Evolutionary conservation across 2,113 vertebrate genomes (phyloP), one percentile per base, ranked within the genome.

Genomic region (Muntiacus muntjak): DNA sequence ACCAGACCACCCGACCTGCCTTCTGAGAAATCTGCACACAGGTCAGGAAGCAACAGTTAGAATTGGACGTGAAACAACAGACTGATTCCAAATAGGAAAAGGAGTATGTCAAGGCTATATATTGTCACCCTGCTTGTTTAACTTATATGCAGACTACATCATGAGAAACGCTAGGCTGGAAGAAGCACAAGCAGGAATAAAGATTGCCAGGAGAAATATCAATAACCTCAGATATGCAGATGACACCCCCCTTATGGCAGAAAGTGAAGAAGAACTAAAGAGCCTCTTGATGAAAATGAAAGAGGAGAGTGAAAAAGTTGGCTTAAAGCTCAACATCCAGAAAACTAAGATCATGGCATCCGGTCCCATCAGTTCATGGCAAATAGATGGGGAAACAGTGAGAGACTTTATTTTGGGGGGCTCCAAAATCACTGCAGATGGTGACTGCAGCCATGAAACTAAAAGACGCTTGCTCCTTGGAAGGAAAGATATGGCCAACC

Each of bases 391-490:
- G 67, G 2, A 36, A 21, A 36, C 67, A 71, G n/a, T 23, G 67
- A 1, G 4, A 71, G 17, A 71, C 11, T 13, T 21, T 71, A 36
- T 71, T 36, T 71, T 23, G 0, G 0, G 1, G 33, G n/a, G 64
- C n/a, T 71, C 8, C n/a, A 2, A 71, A 71, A 36, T 71, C 9
- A 71, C n/a, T 12, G 19, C n/a, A 40, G n/a, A 40, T 71, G 8
- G n/a, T 40, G 5, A 71, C 67, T 40, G n/a, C n/a, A 71, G 67
- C 0, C 67, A 40, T 71, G n/a, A 71, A 71, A 40, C 5, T 71
- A 71, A 71, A 71, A 71, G n/a, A 71, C 0, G 0, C 19, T 71
- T 71, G 5, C 19, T 40, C 19, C 19, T 40, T 71, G n/a, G 67
- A 71, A 71, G 67, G 67, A 40, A 71, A 71, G 19, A 12, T 40